Conservation (phyloP, 2,113 vertebrate genomes). For the Xiphophorus hellerii region DNA sequence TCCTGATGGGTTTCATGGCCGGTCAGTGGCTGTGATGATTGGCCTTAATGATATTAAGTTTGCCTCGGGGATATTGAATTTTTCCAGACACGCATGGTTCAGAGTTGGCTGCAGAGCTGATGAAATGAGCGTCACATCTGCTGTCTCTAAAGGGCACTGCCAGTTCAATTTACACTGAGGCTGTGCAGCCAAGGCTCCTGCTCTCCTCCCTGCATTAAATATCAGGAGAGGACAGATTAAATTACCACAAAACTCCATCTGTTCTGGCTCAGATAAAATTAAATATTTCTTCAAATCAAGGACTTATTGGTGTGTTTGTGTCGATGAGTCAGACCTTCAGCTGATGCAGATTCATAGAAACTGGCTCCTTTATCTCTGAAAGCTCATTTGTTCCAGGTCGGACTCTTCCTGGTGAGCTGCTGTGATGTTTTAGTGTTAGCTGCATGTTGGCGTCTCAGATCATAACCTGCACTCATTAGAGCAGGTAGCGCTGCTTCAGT, state of each 20-base stretch:
- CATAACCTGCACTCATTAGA: too few relatives aligned
- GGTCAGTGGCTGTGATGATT: background rate
- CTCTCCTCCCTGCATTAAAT: background rate
- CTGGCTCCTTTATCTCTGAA: background rate
- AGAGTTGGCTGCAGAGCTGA: background rate
- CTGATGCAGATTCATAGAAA: background rate
- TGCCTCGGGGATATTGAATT: background rate
- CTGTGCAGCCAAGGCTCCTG: background rate
- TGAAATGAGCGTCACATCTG: background rate
- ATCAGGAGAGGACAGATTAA: background rate
- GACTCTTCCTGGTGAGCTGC: too few relatives aligned
- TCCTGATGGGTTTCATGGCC: background rate
- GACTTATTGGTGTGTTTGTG: background rate
- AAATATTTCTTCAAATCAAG: background rate
- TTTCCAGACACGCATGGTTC: background rate
- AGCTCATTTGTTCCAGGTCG: background rate
- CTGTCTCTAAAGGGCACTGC: background rate
- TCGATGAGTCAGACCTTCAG: background rate
- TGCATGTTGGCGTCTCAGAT: too few relatives aligned
- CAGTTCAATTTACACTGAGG: background rate
- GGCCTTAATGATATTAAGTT: conserved; percentile 1
- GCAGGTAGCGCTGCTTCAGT: too few relatives aligned
- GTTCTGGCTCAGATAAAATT: background rate
- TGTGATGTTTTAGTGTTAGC: too few relatives aligned
- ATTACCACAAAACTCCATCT: background rate